Evolutionary conservation across 1,140 invertebrate genomes (phyloP).

Genomic region (Propsilocerus akamusi): DNA sequence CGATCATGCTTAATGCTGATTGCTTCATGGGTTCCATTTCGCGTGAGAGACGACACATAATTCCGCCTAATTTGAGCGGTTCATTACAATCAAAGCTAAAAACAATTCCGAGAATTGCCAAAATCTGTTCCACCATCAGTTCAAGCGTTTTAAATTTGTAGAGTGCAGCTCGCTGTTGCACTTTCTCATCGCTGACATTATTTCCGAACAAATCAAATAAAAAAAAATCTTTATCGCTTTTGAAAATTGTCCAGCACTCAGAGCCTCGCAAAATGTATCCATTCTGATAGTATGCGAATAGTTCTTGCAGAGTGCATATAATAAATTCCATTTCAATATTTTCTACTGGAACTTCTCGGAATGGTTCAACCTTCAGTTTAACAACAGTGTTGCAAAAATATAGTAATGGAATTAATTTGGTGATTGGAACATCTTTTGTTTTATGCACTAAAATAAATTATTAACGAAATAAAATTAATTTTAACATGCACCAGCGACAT

Average conservation of each 20-base stretch:
- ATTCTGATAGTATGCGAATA: not conserved
- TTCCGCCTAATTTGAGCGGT: too few relatives aligned
- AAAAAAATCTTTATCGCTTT: not conserved
- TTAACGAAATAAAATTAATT: not conserved
- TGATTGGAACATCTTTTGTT: not conserved
- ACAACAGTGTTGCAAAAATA: not conserved
- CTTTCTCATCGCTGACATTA: not conserved
- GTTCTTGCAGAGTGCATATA: not conserved
- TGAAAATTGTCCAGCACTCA: not conserved
- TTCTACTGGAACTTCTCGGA: not conserved
- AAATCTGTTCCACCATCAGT: not conserved
- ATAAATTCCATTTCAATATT: not conserved
- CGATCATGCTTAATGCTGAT: too few relatives aligned
- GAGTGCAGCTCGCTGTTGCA: not conserved
- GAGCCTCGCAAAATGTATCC: not conserved
- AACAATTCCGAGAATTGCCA: too few relatives aligned
- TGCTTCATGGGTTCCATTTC: too few relatives aligned
- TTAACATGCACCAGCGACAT: not conserved
- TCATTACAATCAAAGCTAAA: too few relatives aligned
- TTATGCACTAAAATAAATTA: not conserved
- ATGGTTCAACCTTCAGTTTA: not conserved
- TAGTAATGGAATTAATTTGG: not conserved
- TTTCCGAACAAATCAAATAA: not conserved
- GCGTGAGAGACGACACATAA: too few relatives aligned
- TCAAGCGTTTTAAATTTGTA: not conserved